Conservation (phyloP, 2,113 vertebrate species). For the Scartelaos histophorus region DNA sequence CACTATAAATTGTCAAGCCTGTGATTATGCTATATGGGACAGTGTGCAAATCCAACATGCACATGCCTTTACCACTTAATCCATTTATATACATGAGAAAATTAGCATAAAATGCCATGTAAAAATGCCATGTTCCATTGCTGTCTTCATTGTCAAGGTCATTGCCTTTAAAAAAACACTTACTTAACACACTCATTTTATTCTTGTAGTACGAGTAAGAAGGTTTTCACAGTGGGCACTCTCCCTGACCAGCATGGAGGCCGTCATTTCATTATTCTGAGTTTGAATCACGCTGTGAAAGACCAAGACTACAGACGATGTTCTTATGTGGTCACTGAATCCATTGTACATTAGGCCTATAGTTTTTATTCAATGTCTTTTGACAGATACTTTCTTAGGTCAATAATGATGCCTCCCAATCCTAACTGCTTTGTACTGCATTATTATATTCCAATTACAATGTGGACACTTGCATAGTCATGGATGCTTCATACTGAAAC, state of each 20-base stretch:
- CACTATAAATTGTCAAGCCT: not conserved
- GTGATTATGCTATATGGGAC: not conserved
- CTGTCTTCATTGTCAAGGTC: constrained; percentile 48
- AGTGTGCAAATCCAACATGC: not conserved
- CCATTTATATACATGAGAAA: not conserved
- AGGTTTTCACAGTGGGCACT: constrained; percentile 52
- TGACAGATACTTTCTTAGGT: not conserved
- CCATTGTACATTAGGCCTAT: not conserved
- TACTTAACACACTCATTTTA: constrained; percentile 43
- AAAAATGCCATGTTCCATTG: not conserved
- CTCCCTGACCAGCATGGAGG: constrained; percentile 4
- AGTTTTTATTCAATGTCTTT: not conserved
- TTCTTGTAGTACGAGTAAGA: constrained; percentile 46
- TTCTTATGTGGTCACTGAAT: not conserved
- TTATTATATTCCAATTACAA: constrained; percentile 45
- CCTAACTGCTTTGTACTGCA: no score
- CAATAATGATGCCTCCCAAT: no score
- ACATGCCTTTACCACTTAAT: not conserved
- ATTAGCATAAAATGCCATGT: not conserved
- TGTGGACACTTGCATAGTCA: constrained; percentile 39
- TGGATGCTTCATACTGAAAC: constrained; percentile 52
- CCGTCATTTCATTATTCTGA: constrained; percentile 55
- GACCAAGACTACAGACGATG: constrained; percentile 23
- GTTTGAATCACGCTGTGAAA: constrained; percentile 47
- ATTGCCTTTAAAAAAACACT: constrained; percentile 28